Base-by-base conservation (phyloP, 2,888 invertebrate genomes). In the Pogonocherus hispidulus region DNA sequence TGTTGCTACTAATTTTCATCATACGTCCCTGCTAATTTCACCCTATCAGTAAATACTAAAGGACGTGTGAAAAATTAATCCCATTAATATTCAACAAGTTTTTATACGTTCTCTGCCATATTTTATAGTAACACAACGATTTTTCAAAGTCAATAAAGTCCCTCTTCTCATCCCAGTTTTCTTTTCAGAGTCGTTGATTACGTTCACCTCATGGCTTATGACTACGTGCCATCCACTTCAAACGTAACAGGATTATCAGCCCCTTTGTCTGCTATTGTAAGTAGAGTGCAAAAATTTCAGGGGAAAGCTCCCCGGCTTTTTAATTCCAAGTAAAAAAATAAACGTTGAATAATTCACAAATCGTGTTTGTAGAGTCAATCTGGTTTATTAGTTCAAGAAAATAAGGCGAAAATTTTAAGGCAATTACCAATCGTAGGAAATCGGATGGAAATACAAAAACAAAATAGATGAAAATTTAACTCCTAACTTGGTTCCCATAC, bases 191-290 rank as follows among this genome's bases (percentile, higher is more conserved):
- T 78, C 60, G 81, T 88, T 1, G 88, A 88, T 77, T 84, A 84
- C 65, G 83, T 88, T 18, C 84, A 87, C 57, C 72, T 89, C 35
- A 88, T 89, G 88, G 84, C 86, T 4, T 89, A 88, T 75, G 88
- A 89, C 77, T 85, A 86, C 60, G 83, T 85, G 0, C 70, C 81
- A 23, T 72, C 81, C 23, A 73, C 75, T 54, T 80, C 81, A 9
- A 57, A 72, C 60, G 75, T 78, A 19, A 86, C 87, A 23, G 86
- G 86, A 52, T 81, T 86, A 57, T 82, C 86, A 63, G 83, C 87
- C 8, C 86, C 87, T 6, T 72, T 87, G 14, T 75, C 72, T 19
- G 60, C 71, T 52, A 80, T 83, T 63, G 82, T 83, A 79, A 79
- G 78, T 77, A 60, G 3, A 59, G 18, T 18, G 20, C 4, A 37